A percentile compares a stretch with the other conserved stretches of the same genome.
Evolutionary conservation across 37 sponge, comb jelly and placozoan genomes (phyloP).

Genomic region (Halisarca cf. caerulea): DNA sequence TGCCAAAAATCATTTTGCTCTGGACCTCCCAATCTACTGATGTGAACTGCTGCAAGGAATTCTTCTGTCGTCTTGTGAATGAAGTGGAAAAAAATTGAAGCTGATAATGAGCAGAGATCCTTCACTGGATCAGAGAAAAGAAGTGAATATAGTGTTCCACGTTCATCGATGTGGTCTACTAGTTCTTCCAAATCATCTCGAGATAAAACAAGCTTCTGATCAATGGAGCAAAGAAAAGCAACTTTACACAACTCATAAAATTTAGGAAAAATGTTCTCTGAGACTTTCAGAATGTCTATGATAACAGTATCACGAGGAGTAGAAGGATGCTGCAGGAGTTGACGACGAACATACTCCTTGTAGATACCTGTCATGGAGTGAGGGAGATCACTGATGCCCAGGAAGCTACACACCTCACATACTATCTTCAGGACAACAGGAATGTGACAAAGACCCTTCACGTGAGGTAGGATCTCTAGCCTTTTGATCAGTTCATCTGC

Average conservation of each 20-base stretch:
- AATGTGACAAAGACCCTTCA: not conserved
- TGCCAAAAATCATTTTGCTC: not conserved
- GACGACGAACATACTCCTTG: not conserved
- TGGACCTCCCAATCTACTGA: not conserved
- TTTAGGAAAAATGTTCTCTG: not conserved
- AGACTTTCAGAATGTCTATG: not conserved
- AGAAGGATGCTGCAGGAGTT: not conserved
- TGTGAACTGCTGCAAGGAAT: not conserved
- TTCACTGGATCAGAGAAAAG: not conserved
- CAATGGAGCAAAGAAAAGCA: not conserved
- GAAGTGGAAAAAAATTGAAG: not conserved
- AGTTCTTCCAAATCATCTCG: not conserved
- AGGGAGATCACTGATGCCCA: not conserved
- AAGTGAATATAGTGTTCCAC: not conserved
- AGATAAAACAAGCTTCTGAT: not conserved
- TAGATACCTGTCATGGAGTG: conserved; percentile 6
- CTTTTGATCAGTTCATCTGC: not conserved
- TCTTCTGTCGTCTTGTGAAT: conserved; percentile 1
- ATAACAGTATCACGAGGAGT: not conserved
- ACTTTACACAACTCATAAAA: not conserved
- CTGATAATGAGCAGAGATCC: not conserved
- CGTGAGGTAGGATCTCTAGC: not conserved
- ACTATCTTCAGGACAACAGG: conserved; percentile 16
- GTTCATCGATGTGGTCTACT: not conserved
- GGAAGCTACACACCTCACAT: not conserved